These are phyloP conservation scores for Botia kubotai DNA, from an alignment of 2,797 vertebrate species.

Conservation along the genomic window DNA sequence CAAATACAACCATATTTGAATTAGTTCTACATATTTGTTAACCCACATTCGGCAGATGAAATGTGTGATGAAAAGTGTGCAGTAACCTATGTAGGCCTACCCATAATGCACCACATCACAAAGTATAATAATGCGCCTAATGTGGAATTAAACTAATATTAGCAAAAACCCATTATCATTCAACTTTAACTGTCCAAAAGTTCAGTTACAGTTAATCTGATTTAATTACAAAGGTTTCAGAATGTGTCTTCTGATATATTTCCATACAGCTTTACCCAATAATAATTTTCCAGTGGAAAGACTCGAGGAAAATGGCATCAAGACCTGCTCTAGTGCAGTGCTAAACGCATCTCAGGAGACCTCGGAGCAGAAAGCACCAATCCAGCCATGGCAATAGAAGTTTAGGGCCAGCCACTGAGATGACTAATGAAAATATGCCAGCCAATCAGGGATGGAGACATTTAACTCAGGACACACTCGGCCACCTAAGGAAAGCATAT, in stretches of 20 bases:
- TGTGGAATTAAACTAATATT: background rate
- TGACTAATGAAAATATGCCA: background rate
- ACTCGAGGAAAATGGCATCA: conserved; percentile 16
- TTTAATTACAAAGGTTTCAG: background rate
- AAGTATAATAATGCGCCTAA: background rate
- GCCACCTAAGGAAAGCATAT: background rate
- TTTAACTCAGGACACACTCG: background rate
- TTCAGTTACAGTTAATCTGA: background rate
- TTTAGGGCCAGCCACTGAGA: background rate
- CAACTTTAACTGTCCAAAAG: background rate
- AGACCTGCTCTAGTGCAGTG: conserved; percentile 36
- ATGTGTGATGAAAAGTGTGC: background rate
- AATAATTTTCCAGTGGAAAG: conserved; percentile 59
- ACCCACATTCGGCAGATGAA: background rate
- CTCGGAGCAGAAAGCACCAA: conserved; percentile 5
- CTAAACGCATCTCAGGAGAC: background rate
- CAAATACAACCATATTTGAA: background rate
- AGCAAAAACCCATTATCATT: background rate
- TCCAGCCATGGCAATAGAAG: background rate
- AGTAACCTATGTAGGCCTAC: background rate
- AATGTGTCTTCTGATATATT: background rate
- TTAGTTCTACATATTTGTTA: background rate
- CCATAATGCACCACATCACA: background rate
- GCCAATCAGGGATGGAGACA: background rate
- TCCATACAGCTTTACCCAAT: conserved; percentile 61